A percentile compares a stretch with the other conserved stretches of the same genome.
Evolutionary conservation across 2,113 vertebrate genomes (phyloP).

Genomic region (Semnopithecus entellus): DNA sequence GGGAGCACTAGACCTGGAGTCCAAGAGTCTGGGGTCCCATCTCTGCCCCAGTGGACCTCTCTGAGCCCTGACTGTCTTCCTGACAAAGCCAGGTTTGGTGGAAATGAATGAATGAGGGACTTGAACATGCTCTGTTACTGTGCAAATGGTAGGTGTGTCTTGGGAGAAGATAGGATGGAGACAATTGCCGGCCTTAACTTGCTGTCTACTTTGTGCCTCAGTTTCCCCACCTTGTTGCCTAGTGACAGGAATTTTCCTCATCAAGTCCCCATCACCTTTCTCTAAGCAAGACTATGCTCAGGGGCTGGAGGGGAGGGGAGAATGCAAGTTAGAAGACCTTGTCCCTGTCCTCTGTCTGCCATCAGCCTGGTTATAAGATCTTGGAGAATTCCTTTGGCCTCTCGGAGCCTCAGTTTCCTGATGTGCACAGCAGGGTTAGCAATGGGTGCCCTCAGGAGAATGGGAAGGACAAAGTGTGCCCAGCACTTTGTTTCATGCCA

Average conservation of each 20-base stretch:
- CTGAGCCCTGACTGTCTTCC: not conserved
- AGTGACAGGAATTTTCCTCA: not conserved
- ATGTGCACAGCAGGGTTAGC: not conserved
- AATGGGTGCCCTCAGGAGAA: not conserved
- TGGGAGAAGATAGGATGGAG: not conserved
- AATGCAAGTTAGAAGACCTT: not conserved
- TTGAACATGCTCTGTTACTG: rapidly evolving
- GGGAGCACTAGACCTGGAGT: not conserved
- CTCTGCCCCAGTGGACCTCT: not conserved
- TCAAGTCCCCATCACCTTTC: not conserved
- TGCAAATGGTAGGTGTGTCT: not conserved
- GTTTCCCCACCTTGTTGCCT: not conserved
- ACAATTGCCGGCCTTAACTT: not conserved
- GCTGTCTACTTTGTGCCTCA: not conserved
- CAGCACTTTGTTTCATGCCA: rapidly evolving
- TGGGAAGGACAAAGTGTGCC: not conserved
- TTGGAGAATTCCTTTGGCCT: not conserved
- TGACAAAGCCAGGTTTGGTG: not conserved
- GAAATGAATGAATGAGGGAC: not conserved
- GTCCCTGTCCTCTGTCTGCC: not conserved
- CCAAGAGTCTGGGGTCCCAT: rapidly evolving
- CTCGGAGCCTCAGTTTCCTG: not conserved
- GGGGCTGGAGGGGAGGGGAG: not conserved
- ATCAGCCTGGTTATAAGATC: not conserved
- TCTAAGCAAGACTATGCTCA: not conserved